These are phyloP conservation scores for Polydrusus tereticollis DNA, from an alignment of 2,888 invertebrate species.

Conservation along the genomic window DNA sequence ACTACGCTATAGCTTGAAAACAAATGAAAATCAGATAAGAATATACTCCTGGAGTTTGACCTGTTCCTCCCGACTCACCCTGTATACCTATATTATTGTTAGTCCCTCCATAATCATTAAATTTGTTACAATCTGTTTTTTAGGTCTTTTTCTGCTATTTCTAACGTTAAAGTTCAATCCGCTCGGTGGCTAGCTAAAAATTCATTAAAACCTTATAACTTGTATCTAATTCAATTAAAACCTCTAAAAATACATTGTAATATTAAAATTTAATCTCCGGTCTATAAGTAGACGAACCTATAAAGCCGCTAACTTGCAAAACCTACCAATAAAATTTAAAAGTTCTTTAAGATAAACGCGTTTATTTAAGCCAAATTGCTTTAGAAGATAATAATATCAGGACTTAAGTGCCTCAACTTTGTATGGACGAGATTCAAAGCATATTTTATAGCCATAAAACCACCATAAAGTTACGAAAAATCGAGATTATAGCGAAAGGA, in stretches of 20 bases:
- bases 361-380: constrained; percentile 31
- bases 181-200: background rate
- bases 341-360: constrained; percentile 34
- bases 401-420: constrained; percentile 37
- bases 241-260: constrained; percentile 2
- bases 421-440: constrained; percentile 30
- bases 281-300: background rate
- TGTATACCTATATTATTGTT: too few relatives aligned
- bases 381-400: constrained; percentile 34
- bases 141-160: too few relatives aligned
- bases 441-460: constrained; percentile 36
- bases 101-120: too few relatives aligned
- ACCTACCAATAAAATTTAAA: constrained; percentile 33
- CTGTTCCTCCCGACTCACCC: too few relatives aligned
- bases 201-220: background rate
- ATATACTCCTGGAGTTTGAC: too few relatives aligned
- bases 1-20: too few relatives aligned
- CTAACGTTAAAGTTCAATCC: too few relatives aligned
- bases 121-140: too few relatives aligned
- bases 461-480: constrained; percentile 24
- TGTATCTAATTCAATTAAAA: constrained; percentile 4
- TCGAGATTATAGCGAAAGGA: constrained; percentile 29
- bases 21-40: too few relatives aligned
- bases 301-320: constrained; percentile 18
- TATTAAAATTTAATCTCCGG: background rate